Percentiles rank a stretch among this genome's conserved stretches.
phyloP scores from a whole-genome alignment of 2,888 invertebrate species.

The Ariolimax columbianus region DNA sequence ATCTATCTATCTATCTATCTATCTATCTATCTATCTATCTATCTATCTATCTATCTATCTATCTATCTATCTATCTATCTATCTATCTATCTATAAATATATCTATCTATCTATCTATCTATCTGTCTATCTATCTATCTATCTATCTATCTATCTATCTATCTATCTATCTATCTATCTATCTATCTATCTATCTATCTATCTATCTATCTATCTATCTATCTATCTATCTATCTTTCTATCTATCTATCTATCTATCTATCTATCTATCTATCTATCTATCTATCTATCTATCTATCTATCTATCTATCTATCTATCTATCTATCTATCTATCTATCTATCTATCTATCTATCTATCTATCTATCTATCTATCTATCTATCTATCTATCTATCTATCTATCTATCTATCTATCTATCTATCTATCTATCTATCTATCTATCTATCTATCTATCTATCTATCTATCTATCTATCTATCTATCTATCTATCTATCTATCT shows the following conservation, averaged over 20 bases:
- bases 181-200: slow-evolving; percentile 14
- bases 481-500: not conserved
- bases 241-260: not conserved
- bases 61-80: not conserved
- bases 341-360: not conserved
- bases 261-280: not conserved
- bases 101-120: too few species aligned
- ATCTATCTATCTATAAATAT: too few species aligned
- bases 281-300: not conserved
- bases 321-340: not conserved
- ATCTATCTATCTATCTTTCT: slow-evolving; percentile 9
- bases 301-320: not conserved
- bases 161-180: slow-evolving; percentile 11
- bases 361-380: not conserved
- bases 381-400: not conserved
- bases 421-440: slow-evolving; percentile 13
- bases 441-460: not conserved
- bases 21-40: slow-evolving; percentile 14
- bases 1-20: slow-evolving; percentile 14
- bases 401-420: not conserved
- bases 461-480: slow-evolving; percentile 20
- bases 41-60: slow-evolving; percentile 16
- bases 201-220: slow-evolving; percentile 14
- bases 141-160: slow-evolving; percentile 4
- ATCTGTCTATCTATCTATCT: too few species aligned